These are phyloP conservation scores for Harpagifer antarcticus DNA, from an alignment of 2,797 vertebrate species.

Conservation along the genomic window DNA sequence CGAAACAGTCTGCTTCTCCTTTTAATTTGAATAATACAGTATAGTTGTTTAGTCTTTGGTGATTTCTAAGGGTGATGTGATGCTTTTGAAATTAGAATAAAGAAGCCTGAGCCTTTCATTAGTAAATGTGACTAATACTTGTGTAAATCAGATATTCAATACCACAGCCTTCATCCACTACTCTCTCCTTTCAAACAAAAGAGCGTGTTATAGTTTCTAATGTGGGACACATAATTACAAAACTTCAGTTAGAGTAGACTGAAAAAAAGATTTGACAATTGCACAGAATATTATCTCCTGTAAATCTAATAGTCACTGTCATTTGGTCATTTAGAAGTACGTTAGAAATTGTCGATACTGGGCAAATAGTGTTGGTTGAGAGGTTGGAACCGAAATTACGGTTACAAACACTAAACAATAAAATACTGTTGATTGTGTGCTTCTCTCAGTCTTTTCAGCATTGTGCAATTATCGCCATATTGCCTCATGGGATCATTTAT, in stretches of 20 bases:
- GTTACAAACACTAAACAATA: not conserved
- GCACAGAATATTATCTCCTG: not conserved
- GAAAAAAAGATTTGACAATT: not conserved
- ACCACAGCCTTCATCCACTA: not conserved
- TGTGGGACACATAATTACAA: not conserved
- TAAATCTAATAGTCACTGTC: not conserved
- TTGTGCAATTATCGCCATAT: slow-evolving; percentile 17
- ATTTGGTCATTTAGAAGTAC: not conserved
- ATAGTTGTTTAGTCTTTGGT: not conserved
- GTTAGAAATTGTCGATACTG: not conserved
- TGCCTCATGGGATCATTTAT: not conserved
- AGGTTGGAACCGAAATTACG: not conserved
- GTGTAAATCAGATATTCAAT: not conserved
- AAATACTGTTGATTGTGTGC: not conserved
- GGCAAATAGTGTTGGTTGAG: not conserved
- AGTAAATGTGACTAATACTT: not conserved
- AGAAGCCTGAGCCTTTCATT: not conserved
- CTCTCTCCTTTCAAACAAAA: not conserved
- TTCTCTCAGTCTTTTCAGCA: not conserved
- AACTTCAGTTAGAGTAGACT: not conserved
- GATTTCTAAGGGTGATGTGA: not conserved
- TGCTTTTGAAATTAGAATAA: not conserved
- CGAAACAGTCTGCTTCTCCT: not conserved
- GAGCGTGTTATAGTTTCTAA: not conserved
- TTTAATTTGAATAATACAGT: not conserved